Base-by-base conservation (phyloP, 2,888 invertebrate genomes). In the Mechanitis mazaeus region DNA sequence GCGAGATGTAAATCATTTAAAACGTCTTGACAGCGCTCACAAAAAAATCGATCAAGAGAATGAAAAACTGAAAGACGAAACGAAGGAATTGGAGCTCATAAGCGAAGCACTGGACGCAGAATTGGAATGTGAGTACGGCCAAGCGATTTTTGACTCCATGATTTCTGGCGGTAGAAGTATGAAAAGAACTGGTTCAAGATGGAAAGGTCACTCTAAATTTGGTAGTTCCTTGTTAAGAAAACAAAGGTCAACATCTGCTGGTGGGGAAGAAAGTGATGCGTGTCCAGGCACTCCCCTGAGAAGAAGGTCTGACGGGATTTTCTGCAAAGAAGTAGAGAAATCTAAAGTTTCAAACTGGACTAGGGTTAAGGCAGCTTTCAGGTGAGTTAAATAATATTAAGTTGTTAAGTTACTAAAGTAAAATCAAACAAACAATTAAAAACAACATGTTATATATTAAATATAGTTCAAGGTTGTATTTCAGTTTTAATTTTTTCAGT, bases 331-430 rank as follows among this genome's bases (percentile, higher is more conserved):
- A 69, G 85, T 88, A 0, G 90, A 90, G 28, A 90, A 89, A 61
- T 90, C 93, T 0, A 94, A 94, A 75, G 93, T 94, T 56, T 96
- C 96, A 0, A 96, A 96, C 77, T 97, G 96, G 96, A 96, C 95
- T 0, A 94, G 94, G 84, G 96, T 97, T 9, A 97, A 96, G 81
- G 95, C 96, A 55, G 96, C 96, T 12, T 95, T 96, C 74, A 95
- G 94, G 81, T 95, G 92, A 94, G 94, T 93, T 74, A 56, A 47
- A n/a, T 53, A 54, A 45, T 50, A 3, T 54, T 54, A 45, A 56
- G 45, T 42, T 42, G 42, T 9, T 42, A 42, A 20, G 3, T 42
- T 42, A 5, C 11, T 9, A 9, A 42, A 42, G 42, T 42, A 42
- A 42, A 9, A 9, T 38, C 42, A 42, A 42, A 42, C 11, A 42